Conservation (phyloP, 2,113 vertebrate genomes). For the Circaetus gallicus region DNA sequence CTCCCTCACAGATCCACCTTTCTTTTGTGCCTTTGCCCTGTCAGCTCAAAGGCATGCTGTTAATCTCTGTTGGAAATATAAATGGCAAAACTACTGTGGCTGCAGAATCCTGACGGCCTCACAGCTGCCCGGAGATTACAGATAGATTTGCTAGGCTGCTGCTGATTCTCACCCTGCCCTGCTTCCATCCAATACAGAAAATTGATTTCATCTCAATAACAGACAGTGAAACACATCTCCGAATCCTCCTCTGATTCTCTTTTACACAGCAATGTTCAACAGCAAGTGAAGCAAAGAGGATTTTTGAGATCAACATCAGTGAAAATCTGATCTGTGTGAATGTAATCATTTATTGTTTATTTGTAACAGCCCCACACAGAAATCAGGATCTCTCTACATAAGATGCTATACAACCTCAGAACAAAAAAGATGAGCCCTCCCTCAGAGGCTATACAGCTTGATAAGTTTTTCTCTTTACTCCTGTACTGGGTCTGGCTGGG, state of each 20-base stretch:
- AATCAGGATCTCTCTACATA: not conserved
- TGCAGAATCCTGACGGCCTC: not conserved
- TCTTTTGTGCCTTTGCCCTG: not conserved
- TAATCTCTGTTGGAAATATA: not conserved
- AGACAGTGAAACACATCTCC: not conserved
- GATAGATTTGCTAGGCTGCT: not conserved
- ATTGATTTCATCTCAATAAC: not conserved
- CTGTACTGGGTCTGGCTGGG: not conserved
- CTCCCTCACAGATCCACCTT: not conserved
- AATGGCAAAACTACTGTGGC: not conserved
- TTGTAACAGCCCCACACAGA: not conserved
- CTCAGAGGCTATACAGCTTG: not conserved
- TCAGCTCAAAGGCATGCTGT: not conserved
- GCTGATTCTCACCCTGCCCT: not conserved
- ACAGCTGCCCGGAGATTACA: not conserved
- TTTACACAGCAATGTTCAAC: not conserved
- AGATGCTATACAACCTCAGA: not conserved
- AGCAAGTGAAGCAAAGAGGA: not conserved
- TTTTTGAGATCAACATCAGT: not conserved
- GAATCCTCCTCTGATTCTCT: not conserved
- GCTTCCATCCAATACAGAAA: not conserved
- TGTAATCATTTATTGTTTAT: not conserved
- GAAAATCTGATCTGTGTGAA: not conserved
- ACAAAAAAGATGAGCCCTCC: not conserved
- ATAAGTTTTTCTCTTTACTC: not conserved